These are phyloP conservation scores for Silurus glanis DNA, from an alignment of 2,113 vertebrate species.

Conservation along the genomic window DNA sequence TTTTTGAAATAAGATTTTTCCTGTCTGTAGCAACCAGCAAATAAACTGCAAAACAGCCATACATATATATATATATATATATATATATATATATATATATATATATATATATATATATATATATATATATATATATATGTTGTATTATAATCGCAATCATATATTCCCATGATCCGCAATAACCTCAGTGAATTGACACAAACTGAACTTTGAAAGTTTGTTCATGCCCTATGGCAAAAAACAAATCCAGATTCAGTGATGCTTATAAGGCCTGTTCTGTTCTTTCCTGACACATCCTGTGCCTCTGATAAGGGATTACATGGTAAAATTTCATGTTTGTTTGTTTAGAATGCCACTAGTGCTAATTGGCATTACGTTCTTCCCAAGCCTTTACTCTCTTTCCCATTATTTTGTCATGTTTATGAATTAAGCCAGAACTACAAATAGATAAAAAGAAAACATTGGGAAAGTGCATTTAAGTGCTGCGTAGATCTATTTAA, in stretches of 20 bases:
- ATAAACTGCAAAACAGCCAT: not conserved
- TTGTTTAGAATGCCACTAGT: slow-evolving; percentile 37
- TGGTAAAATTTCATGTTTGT: slow-evolving; percentile 23
- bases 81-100: too few species aligned
- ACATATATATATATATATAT: too few species aligned
- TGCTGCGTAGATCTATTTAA: slow-evolving; percentile 57
- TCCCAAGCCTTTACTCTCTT: slow-evolving; percentile 2
- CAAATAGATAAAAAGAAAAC: slow-evolving; percentile 50
- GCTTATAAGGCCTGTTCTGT: not conserved
- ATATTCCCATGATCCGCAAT: not conserved
- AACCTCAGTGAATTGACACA: not conserved
- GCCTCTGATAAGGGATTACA: slow-evolving; percentile 1
- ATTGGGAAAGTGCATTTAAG: slow-evolving; percentile 53
- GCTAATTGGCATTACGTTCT: slow-evolving; percentile 51
- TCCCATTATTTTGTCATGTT: slow-evolving; percentile 37
- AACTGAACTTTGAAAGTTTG: not conserved
- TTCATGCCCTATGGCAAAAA: not conserved
- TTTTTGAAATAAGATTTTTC: not conserved
- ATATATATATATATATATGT: not conserved
- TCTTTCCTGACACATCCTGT: not conserved
- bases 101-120: too few species aligned
- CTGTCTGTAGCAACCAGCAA: not conserved
- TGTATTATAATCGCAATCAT: not conserved
- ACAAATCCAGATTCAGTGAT: not conserved
- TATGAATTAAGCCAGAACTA: slow-evolving; percentile 44